These are phyloP conservation scores for Hoplostethus mediterraneus DNA, from an alignment of 2,797 vertebrate genomes.

Conservation along the genomic window DNA sequence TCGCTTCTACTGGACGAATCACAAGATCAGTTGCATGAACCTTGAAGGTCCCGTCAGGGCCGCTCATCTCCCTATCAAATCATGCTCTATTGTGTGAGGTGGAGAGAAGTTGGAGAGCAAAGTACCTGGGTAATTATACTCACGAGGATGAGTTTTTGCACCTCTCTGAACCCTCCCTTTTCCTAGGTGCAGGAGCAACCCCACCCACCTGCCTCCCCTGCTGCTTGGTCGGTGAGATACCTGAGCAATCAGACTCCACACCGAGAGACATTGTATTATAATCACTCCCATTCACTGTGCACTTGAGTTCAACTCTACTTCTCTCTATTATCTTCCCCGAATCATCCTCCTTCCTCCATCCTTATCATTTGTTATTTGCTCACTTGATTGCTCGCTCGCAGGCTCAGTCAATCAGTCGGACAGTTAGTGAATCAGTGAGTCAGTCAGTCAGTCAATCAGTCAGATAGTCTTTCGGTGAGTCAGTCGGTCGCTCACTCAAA, in stretches of 20 bases:
- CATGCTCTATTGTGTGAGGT: constrained; percentile 80
- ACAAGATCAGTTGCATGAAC: constrained; percentile 30
- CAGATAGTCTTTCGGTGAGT: neutral
- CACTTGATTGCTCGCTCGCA: constrained; percentile 43
- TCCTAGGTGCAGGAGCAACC: constrained; percentile 39
- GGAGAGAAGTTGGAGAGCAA: constrained; percentile 41
- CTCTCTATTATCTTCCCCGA: constrained; percentile 38
- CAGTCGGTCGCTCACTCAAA: constrained; percentile 40
- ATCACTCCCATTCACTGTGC: constrained; percentile 89
- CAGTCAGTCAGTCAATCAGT: constrained; percentile 56
- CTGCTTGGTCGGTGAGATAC: constrained; percentile 86
- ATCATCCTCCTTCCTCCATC: constrained; percentile 48
- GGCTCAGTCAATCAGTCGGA: constrained; percentile 14
- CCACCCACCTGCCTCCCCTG: constrained; percentile 35
- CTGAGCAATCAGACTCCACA: constrained; percentile 92
- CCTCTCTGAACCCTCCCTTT: constrained; percentile 58
- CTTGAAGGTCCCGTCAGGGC: constrained; percentile 20
- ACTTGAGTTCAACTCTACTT: constrained; percentile 48
- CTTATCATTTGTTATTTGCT: constrained; percentile 51
- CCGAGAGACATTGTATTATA: constrained; percentile 92
- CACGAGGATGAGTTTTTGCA: constrained; percentile 74
- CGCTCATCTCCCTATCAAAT: constrained; percentile 70
- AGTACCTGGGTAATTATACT: constrained; percentile 68
- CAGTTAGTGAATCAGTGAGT: constrained; percentile 60
- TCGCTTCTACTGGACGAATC: constrained; percentile 2